Conservation (phyloP, 2,113 vertebrate genomes). For the Misgurnus mizolepis region DNA sequence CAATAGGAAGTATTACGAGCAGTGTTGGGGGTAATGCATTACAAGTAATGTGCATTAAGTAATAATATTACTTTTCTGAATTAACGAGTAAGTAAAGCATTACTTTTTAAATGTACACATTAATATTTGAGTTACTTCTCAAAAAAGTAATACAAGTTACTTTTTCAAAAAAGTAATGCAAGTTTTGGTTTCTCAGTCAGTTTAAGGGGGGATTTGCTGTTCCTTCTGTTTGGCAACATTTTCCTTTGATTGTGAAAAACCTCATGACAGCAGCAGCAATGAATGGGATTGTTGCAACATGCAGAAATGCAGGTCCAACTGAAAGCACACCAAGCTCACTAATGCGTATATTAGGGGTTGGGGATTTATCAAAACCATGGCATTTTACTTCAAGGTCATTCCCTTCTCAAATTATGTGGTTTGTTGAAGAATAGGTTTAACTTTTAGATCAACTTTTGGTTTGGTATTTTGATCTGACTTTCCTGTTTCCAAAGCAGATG, state of each 20-base stretch:
- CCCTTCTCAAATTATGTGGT: background rate
- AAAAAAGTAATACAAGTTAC: too few relatives aligned
- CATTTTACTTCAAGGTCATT: too few relatives aligned
- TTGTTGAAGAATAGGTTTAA: background rate
- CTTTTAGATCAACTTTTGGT: too few relatives aligned
- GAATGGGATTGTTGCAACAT: conserved; percentile 74
- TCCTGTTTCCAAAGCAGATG: too few relatives aligned
- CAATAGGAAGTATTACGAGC: conserved; percentile 50
- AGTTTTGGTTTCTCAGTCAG: conserved; percentile 61
- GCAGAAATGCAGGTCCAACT: conserved; percentile 67
- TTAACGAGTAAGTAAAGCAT: too few relatives aligned
- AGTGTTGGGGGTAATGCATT: too few relatives aligned
- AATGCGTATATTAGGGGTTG: background rate
- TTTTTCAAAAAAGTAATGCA: too few relatives aligned
- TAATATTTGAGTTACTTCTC: too few relatives aligned
- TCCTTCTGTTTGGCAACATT: conserved; percentile 72
- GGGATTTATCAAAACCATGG: background rate
- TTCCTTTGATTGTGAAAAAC: conserved; percentile 78
- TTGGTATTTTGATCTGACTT: too few relatives aligned
- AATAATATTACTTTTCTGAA: too few relatives aligned
- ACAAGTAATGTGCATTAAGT: too few relatives aligned
- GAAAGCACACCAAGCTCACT: conserved; percentile 17
- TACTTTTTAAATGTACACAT: too few relatives aligned
- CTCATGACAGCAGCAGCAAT: conserved; percentile 79
- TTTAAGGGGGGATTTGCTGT: conserved; percentile 73